These are phyloP conservation scores for Nephrotoma appendiculata DNA, from an alignment of 2,888 invertebrate genomes.

Conservation along the genomic window DNA sequence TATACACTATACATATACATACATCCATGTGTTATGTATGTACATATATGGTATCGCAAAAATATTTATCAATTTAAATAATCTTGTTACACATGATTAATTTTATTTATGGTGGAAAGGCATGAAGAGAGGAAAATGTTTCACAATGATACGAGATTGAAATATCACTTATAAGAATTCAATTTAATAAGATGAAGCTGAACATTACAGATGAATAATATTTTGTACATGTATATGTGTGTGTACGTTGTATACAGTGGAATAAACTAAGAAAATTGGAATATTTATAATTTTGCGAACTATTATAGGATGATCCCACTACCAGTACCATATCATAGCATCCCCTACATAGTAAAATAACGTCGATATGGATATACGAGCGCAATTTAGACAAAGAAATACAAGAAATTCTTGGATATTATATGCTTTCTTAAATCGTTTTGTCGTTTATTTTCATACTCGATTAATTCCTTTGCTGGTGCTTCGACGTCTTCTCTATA, in stretches of 20 bases:
- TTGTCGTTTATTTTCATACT: not conserved
- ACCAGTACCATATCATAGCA: not conserved
- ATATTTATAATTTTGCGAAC: not conserved
- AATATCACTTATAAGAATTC: not conserved
- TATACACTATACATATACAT: too few relatives aligned
- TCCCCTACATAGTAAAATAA: not conserved
- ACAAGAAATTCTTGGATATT: not conserved
- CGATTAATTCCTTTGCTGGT: not conserved
- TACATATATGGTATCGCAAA: not conserved
- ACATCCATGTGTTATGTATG: not conserved
- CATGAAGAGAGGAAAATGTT: not conserved
- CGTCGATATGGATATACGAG: not conserved
- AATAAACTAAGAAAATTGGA: not conserved
- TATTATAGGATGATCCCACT: not conserved
- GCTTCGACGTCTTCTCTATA: not conserved
- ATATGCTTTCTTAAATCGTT: not conserved
- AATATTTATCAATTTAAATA: not conserved
- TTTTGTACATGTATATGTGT: not conserved
- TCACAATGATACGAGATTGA: not conserved
- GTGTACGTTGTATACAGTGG: not conserved
- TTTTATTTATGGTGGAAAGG: not conserved
- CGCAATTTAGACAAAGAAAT: not conserved
- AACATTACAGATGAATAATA: not conserved
- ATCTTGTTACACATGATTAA: not conserved
- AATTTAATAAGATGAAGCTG: not conserved